Evolutionary conservation across 2,113 vertebrate genomes (phyloP).

Genomic region (Eudorcas thomsonii): DNA sequence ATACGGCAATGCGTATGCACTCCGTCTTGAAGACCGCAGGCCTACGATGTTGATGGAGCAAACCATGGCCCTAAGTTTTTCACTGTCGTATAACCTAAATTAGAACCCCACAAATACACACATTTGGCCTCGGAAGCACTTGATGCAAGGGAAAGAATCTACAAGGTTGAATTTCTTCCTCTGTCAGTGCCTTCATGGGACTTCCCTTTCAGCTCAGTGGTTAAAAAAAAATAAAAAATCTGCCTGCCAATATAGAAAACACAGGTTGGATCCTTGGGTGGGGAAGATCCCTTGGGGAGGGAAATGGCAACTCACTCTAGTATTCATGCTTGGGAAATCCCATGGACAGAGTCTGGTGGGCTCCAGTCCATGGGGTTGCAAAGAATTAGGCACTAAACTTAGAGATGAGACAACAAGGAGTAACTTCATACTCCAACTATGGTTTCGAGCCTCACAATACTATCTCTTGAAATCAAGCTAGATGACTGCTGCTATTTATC

Average conservation of each 20-base stretch:
- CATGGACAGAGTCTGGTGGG: background rate
- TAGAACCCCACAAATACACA: background rate
- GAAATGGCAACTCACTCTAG: background rate
- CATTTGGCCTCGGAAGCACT: background rate
- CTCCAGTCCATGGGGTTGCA: background rate
- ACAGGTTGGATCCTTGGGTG: background rate
- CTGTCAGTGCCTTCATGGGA: background rate
- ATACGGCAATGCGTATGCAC: rapidly evolving
- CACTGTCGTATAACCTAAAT: background rate
- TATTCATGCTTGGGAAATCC: background rate
- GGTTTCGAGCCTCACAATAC: background rate
- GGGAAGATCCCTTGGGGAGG: background rate
- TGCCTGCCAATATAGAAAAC: background rate
- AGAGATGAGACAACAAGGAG: background rate
- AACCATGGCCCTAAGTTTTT: rapidly evolving
- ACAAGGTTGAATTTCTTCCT: background rate
- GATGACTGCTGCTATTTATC: background rate
- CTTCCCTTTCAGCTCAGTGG: background rate
- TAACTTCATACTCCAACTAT: background rate
- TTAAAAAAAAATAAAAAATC: background rate
- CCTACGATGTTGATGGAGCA: rapidly evolving
- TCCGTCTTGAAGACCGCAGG: background rate
- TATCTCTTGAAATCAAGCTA: background rate
- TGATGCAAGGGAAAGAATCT: background rate
- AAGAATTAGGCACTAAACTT: background rate